These are phyloP conservation scores for Metallyticus violacea DNA, from an alignment of 2,888 invertebrate genomes.

Conservation along the genomic window DNA sequence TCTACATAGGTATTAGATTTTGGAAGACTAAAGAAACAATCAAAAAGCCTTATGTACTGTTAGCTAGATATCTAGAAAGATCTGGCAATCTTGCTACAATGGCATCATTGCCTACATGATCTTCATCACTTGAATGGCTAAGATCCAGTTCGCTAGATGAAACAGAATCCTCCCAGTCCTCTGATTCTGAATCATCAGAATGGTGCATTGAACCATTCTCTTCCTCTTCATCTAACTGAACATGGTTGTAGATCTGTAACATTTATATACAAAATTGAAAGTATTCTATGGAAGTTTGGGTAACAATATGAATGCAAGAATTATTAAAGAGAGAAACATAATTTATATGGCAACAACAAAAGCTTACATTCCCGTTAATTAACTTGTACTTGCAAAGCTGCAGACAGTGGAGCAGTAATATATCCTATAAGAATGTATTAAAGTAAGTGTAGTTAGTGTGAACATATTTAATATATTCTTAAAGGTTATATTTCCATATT, in stretches of 20 bases:
- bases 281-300: background rate
- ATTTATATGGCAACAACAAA: too few relatives aligned
- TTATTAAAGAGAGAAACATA: too few relatives aligned
- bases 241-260: background rate
- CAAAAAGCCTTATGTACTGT: slow-evolving; percentile 35
- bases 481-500: too few relatives aligned
- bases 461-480: too few relatives aligned
- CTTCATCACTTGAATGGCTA: slow-evolving; percentile 58
- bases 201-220: background rate
- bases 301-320: too few relatives aligned
- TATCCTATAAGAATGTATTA: too few relatives aligned
- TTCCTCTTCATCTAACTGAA: background rate
- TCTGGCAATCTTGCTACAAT: slow-evolving; percentile 58
- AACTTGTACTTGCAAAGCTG: too few relatives aligned
- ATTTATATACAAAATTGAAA: too few relatives aligned
- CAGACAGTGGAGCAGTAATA: too few relatives aligned
- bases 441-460: too few relatives aligned
- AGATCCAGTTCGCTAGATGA: slow-evolving; percentile 59
- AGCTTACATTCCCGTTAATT: too few relatives aligned
- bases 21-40: background rate
- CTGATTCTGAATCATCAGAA: slow-evolving; percentile 45
- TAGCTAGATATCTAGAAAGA: slow-evolving; percentile 57
- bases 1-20: background rate
- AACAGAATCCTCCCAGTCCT: slow-evolving; percentile 61
- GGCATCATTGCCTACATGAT: slow-evolving; percentile 55